phyloP scores from a whole-genome alignment of 2,797 vertebrate genomes.

The Chiloscyllium punctatum region DNA sequence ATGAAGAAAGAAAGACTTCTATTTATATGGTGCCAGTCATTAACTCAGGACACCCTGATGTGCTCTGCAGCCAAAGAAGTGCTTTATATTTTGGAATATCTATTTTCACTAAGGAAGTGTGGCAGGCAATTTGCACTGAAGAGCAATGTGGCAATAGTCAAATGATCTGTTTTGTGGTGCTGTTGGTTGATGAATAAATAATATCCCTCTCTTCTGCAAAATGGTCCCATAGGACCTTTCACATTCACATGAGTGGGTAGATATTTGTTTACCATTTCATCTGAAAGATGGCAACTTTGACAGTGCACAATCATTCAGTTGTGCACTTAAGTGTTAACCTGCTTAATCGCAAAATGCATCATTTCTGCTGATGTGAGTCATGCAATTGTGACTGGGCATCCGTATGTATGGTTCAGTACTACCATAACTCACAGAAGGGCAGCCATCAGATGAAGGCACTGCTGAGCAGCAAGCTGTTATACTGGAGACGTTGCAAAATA shows the following conservation, averaged over 20 bases:
- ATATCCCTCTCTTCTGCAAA: neutral
- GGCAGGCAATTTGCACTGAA: neutral
- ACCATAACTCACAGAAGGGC: neutral
- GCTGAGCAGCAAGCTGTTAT: neutral
- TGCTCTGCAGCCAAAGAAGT: neutral
- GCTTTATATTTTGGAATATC: neutral
- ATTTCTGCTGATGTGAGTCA: neutral
- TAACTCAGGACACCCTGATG: neutral
- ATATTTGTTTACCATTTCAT: neutral
- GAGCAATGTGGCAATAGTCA: neutral
- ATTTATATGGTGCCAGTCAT: neutral
- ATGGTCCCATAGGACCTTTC: neutral
- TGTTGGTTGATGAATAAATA: neutral
- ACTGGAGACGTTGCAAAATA: neutral
- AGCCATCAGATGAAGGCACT: neutral
- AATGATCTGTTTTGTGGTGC: neutral
- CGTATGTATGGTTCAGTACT: neutral
- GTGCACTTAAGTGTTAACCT: neutral
- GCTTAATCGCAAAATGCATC: neutral
- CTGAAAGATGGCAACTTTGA: neutral
- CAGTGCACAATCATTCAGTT: neutral
- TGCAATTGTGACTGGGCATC: neutral
- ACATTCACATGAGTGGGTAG: neutral
- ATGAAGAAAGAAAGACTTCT: neutral
- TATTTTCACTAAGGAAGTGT: neutral